A percentile compares a stretch with the other conserved stretches of the same genome.
Conservation (phyloP, 2,888 invertebrate genomes). For the Dicyrtomina minuta region DNA sequence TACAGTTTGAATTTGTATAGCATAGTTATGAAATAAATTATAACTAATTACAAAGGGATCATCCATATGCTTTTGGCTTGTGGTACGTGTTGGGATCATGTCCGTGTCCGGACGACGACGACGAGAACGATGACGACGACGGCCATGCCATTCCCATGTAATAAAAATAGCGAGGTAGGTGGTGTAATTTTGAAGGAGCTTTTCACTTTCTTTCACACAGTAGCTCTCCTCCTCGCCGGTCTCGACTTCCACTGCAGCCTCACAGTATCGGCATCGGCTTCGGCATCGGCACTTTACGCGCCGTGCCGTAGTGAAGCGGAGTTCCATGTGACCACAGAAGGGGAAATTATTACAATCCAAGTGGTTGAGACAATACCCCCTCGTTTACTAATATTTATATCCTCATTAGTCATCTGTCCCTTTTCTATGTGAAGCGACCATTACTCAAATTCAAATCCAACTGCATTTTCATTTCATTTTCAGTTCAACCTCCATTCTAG, state of each 20-base stretch:
- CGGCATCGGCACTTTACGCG: neutral
- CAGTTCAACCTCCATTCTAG: constrained; percentile 34
- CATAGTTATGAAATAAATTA: too few relatives aligned
- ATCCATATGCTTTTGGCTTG: too few relatives aligned
- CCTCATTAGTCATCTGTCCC: constrained; percentile 52
- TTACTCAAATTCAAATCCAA: constrained; percentile 37
- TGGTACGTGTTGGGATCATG: too few relatives aligned
- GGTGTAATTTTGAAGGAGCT: constrained; percentile 8
- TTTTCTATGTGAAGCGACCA: constrained; percentile 38
- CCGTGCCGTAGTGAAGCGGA: neutral
- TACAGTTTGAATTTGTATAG: too few relatives aligned
- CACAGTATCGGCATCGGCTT: too few relatives aligned
- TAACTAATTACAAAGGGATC: too few relatives aligned
- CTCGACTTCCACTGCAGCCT: neutral
- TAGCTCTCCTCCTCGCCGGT: neutral
- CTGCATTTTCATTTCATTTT: constrained; percentile 46
- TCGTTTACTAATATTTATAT: constrained; percentile 52
- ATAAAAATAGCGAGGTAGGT: constrained; percentile 9
- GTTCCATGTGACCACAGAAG: constrained; percentile 33
- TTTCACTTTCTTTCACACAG: neutral
- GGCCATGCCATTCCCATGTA: neutral
- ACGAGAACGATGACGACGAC: neutral
- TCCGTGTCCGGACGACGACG: neutral
- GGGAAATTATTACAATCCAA: constrained; percentile 34
- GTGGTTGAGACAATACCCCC: constrained; percentile 35